These are phyloP conservation scores for Sphyrna mokarran DNA, from an alignment of 2,113 vertebrate genomes.

Conservation along the genomic window DNA sequence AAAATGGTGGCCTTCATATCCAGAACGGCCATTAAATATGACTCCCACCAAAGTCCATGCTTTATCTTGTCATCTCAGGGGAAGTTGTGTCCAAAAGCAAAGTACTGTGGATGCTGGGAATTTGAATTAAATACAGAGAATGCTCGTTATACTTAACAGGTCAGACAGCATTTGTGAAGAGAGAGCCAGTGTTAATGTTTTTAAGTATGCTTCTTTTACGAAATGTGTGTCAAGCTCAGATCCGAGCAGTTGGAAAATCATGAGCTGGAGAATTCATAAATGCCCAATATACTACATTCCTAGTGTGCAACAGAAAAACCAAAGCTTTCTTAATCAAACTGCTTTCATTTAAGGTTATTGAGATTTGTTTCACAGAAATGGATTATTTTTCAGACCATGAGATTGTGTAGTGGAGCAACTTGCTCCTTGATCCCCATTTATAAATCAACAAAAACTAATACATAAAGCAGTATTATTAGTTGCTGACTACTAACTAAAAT, in stretches of 20 bases:
- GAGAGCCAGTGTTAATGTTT: too few relatives aligned
- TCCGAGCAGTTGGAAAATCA: neutral
- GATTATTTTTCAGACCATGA: neutral
- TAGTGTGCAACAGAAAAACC: neutral
- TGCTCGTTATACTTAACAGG: too few relatives aligned
- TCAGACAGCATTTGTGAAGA: too few relatives aligned
- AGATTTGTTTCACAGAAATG: neutral
- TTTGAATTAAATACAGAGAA: too few relatives aligned
- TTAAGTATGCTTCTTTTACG: neutral
- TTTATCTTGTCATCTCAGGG: neutral
- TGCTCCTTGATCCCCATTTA: neutral
- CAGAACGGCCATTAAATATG: neutral
- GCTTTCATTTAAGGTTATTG: neutral
- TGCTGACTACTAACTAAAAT: constrained; percentile 14
- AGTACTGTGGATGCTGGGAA: neutral
- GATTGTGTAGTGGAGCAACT: neutral
- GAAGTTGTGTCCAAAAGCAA: neutral
- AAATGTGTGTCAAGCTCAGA: neutral
- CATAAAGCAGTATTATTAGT: neutral
- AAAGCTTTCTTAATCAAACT: neutral
- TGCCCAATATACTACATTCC: neutral
- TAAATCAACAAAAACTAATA: neutral
- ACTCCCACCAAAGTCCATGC: neutral
- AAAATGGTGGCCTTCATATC: neutral
- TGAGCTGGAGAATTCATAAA: neutral